Percentiles rank a stretch among this genome's conserved stretches.
phyloP scores from a whole-genome alignment of 2,888 invertebrate genomes.

The Spicauda simplicius region DNA sequence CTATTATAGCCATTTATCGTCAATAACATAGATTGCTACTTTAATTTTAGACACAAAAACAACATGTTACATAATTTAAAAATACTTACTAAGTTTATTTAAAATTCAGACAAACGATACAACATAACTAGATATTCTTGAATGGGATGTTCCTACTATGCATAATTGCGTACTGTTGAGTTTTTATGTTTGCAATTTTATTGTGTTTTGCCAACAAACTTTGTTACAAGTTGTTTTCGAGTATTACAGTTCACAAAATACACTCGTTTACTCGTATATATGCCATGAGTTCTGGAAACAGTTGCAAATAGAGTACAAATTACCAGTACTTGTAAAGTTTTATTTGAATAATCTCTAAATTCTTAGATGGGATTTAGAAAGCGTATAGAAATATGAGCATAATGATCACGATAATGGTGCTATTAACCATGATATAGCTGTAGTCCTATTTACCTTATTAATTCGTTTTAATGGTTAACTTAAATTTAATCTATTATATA shows the following conservation, averaged over 20 bases:
- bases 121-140: conserved; percentile 10
- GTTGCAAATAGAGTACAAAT: not conserved
- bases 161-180: conserved; percentile 22
- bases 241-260: conserved; percentile 1
- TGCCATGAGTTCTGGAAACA: not conserved
- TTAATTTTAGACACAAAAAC: too few species aligned
- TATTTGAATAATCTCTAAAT: too few species aligned
- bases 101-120: conserved; percentile 22
- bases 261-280: not conserved
- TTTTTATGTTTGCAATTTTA: conserved; percentile 38
- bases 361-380: too few species aligned
- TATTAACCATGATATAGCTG: too few species aligned
- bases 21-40: too few species aligned
- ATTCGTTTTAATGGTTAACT: too few species aligned
- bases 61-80: too few species aligned
- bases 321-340: not conserved
- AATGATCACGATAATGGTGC: too few species aligned
- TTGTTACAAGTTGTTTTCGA: conserved; percentile 53
- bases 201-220: conserved; percentile 74
- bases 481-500: too few species aligned
- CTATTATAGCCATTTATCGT: too few species aligned
- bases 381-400: too few species aligned
- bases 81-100: not conserved
- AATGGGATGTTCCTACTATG: conserved; percentile 22
- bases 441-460: too few species aligned